phyloP scores from a whole-genome alignment of 2,113 vertebrate genomes.

The Perca fluviatilis region DNA sequence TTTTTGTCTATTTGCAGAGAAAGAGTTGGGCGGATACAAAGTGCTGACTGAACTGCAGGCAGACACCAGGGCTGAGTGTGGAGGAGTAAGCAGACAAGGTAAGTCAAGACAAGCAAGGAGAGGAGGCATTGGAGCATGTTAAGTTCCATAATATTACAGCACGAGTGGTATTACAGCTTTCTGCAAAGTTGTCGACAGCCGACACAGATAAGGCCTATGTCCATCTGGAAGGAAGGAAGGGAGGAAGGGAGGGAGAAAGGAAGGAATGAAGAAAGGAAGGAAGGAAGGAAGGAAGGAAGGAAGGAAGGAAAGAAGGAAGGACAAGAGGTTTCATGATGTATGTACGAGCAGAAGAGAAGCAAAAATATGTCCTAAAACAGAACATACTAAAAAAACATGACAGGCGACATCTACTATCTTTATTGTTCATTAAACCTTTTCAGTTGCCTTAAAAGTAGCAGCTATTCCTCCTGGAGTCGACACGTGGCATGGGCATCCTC shows the following conservation, averaged over 20 bases:
- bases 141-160: conserved; percentile 13
- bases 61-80: conserved; percentile 45
- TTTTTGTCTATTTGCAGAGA: conserved; percentile 44
- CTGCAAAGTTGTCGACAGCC: conserved; percentile 11
- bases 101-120: conserved; percentile 9
- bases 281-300: conserved; percentile 34
- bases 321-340: conserved; percentile 15
- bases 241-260: conserved; percentile 39
- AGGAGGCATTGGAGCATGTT: background rate
- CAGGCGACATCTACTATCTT: background rate
- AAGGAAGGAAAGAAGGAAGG: conserved; percentile 30
- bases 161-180: background rate
- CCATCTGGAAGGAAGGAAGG: conserved; percentile 35
- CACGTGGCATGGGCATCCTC: background rate
- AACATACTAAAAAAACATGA: background rate
- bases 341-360: background rate
- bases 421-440: background rate
- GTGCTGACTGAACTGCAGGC: conserved; percentile 67
- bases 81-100: conserved; percentile 73
- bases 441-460: conserved; percentile 8
- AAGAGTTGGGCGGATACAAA: conserved; percentile 42
- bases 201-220: conserved; percentile 10
- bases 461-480: background rate
- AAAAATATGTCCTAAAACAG: background rate
- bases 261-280: conserved; percentile 33